These are phyloP conservation scores for Odontophorus gujanensis DNA, from an alignment of 2,113 vertebrate genomes.

Conservation along the genomic window DNA sequence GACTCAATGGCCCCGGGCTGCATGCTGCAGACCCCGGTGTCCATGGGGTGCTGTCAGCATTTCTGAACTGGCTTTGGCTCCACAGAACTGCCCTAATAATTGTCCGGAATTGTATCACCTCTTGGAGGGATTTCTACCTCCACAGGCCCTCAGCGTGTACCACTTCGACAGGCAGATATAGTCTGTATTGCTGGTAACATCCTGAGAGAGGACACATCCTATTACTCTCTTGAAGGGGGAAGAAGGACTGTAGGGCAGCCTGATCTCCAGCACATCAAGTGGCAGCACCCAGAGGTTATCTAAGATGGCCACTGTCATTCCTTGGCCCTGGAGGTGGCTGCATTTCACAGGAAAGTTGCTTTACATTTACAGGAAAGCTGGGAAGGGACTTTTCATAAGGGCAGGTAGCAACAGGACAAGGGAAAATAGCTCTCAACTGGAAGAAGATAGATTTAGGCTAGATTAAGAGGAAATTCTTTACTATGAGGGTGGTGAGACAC, in stretches of 20 bases:
- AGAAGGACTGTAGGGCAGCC: background rate
- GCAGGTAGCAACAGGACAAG: no score
- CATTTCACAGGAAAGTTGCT: background rate
- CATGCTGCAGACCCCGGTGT: background rate
- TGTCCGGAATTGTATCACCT: background rate
- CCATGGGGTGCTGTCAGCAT: background rate
- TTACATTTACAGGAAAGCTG: background rate
- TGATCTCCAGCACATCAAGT: background rate
- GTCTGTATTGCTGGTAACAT: no score
- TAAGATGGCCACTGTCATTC: background rate
- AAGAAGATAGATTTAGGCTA: no score
- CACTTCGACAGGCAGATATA: no score
- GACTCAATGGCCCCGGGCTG: fast-evolving
- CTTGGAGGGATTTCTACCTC: no score
- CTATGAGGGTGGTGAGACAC: background rate
- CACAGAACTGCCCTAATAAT: background rate
- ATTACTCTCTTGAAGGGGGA: background rate
- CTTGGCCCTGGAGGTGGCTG: background rate
- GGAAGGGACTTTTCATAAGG: no score
- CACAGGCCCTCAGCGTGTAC: no score
- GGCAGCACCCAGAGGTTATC: background rate
- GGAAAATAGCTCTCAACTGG: no score
- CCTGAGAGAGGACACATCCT: background rate
- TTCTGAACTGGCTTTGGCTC: background rate
- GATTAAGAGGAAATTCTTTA: no score